Evolutionary conservation across 1,140 invertebrate genomes (phyloP).

Genomic region (Carposina sasakii): DNA sequence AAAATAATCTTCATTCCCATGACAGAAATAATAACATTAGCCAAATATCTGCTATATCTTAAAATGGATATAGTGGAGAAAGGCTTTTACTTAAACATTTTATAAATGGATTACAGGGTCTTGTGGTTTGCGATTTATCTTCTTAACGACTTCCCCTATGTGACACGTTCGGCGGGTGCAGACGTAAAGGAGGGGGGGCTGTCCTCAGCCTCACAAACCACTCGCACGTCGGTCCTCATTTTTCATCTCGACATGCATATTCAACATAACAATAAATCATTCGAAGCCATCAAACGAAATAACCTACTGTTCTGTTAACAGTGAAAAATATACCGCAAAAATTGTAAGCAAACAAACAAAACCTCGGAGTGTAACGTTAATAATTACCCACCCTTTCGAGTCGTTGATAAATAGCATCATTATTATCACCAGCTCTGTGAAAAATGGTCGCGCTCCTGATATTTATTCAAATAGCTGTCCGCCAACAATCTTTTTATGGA

Average conservation of each 20-base stretch:
- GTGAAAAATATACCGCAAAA: slow-evolving; percentile 50
- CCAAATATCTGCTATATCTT: neutral
- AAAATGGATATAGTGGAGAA: slow-evolving; percentile 12
- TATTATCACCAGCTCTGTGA: slow-evolving; percentile 62
- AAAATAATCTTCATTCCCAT: too few species aligned
- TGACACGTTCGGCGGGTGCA: slow-evolving; percentile 28
- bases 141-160: slow-evolving; percentile 57
- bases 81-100: slow-evolving; percentile 36
- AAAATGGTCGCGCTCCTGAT: slow-evolving; percentile 56
- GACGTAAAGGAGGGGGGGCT: neutral
- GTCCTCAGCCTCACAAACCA: slow-evolving; percentile 13
- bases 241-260: slow-evolving; percentile 71
- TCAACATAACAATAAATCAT: slow-evolving; percentile 69
- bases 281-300: slow-evolving; percentile 54
- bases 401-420: slow-evolving; percentile 66
- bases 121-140: slow-evolving; percentile 54
- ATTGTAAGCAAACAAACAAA: slow-evolving; percentile 60
- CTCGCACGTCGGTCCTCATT: slow-evolving; percentile 59
- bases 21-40: too few species aligned
- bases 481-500: slow-evolving; percentile 44
- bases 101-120: slow-evolving; percentile 48
- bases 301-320: slow-evolving; percentile 58
- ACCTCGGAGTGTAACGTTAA: slow-evolving; percentile 61
- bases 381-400: slow-evolving; percentile 66
- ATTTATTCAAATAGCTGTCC: slow-evolving; percentile 60